phyloP scores from a whole-genome alignment of 2,888 invertebrate genomes.

The Agonopterix subpropinquella region DNA sequence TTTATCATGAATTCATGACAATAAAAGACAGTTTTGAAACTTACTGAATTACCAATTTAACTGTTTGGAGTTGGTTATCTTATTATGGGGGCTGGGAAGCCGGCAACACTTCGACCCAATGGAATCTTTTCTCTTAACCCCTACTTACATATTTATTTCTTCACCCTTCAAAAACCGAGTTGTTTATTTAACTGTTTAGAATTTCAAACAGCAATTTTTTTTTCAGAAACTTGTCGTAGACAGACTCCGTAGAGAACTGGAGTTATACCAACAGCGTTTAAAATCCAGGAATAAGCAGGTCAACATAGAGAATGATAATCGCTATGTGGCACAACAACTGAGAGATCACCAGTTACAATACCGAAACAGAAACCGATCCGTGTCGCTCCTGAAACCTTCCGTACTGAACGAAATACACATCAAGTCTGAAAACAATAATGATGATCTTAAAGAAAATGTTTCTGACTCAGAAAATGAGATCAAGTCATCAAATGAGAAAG shows the following conservation, averaged over 20 bases:
- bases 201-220: constrained; percentile 1
- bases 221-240: constrained; percentile 74
- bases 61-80: no score
- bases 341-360: constrained; percentile 60
- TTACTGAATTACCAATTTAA: no score
- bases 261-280: constrained; percentile 67
- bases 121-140: no score
- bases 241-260: constrained; percentile 72
- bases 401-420: constrained; percentile 66
- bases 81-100: no score
- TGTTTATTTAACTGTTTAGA: no score
- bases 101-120: no score
- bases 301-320: constrained; percentile 60
- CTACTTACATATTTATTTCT: no score
- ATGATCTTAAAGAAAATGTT: constrained; percentile 38
- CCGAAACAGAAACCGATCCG: constrained; percentile 44
- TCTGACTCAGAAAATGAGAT: constrained; percentile 58
- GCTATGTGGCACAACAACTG: constrained; percentile 61
- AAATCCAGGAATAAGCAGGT: constrained; percentile 60
- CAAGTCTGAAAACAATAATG: constrained; percentile 52
- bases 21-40: no score
- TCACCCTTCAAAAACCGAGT: no score
- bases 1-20: no score
- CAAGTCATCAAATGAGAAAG: constrained; percentile 50
- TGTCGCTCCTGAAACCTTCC: constrained; percentile 63